A percentile compares a stretch with the other conserved stretches of the same genome.
These are phyloP conservation scores for Dissostichus mawsoni DNA, from an alignment of 2,113 vertebrate species.

Conservation along the genomic window DNA sequence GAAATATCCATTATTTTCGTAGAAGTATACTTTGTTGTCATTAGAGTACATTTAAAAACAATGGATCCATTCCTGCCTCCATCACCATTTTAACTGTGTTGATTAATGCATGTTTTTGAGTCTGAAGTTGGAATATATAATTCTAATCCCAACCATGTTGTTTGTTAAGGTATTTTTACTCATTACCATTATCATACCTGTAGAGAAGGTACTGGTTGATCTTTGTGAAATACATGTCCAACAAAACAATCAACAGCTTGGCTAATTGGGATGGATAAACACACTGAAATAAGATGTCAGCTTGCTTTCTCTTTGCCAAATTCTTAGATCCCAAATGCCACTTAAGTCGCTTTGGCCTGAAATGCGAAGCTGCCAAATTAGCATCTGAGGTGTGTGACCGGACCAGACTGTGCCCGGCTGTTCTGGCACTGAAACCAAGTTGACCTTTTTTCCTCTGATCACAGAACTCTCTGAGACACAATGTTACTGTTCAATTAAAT, in stretches of 20 bases:
- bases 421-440: constrained; percentile 13
- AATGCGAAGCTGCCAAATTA: constrained; percentile 18
- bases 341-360: not conserved
- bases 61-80: not conserved
- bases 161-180: not conserved
- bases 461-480: not conserved
- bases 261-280: not conserved
- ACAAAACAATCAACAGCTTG: not conserved
- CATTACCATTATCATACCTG: not conserved
- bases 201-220: not conserved
- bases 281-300: not conserved
- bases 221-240: not conserved
- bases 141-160: not conserved
- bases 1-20: not conserved
- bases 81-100: not conserved
- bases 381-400: not conserved
- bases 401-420: not conserved
- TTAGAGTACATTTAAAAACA: not conserved
- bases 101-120: not conserved
- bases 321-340: not conserved
- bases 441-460: constrained; percentile 18
- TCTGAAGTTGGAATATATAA: not conserved
- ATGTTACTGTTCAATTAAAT: not conserved
- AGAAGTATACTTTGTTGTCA: not conserved
- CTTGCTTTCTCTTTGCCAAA: constrained; percentile 8